Evolutionary conservation across 2,113 vertebrate species (phyloP).

Genomic region (Scortum barcoo): DNA sequence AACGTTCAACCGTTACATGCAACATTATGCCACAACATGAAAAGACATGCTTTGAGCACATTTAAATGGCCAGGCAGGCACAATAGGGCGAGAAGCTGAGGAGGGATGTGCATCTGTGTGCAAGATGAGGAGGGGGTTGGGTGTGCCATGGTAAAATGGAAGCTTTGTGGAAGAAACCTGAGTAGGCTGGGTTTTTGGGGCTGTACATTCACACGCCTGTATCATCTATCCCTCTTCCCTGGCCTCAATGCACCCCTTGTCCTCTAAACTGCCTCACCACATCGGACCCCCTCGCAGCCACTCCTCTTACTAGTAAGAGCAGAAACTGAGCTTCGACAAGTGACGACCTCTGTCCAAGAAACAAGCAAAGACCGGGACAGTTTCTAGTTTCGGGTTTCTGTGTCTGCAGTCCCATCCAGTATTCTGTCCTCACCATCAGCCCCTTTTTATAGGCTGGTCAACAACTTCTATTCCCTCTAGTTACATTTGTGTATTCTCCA

Average conservation of each 20-base stretch:
- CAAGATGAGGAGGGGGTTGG: constrained; percentile 55
- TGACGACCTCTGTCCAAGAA: background rate
- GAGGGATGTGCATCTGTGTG: constrained; percentile 59
- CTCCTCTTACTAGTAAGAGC: constrained; percentile 44
- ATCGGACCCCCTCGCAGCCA: constrained; percentile 42
- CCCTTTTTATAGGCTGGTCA: constrained; percentile 4
- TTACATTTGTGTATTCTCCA: constrained; percentile 23
- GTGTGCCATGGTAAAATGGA: constrained; percentile 61
- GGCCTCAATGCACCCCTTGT: constrained; percentile 74
- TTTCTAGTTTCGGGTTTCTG: background rate
- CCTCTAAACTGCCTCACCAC: constrained; percentile 36
- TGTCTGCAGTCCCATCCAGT: background rate
- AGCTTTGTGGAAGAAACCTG: constrained; percentile 78
- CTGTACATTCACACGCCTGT: constrained; percentile 68
- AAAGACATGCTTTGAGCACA: constrained; percentile 41
- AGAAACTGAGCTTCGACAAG: constrained; percentile 14
- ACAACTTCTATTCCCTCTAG: constrained; percentile 1
- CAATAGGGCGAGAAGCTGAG: constrained; percentile 42
- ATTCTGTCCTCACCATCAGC: background rate
- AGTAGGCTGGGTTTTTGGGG: constrained; percentile 67
- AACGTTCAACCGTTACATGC: constrained; percentile 47
- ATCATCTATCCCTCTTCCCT: constrained; percentile 68
- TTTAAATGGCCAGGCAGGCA: constrained; percentile 36
- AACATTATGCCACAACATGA: constrained; percentile 57
- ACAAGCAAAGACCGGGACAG: background rate